Conservation (phyloP, 92 coral and sea anemone genomes). For the Porites lobata region DNA sequence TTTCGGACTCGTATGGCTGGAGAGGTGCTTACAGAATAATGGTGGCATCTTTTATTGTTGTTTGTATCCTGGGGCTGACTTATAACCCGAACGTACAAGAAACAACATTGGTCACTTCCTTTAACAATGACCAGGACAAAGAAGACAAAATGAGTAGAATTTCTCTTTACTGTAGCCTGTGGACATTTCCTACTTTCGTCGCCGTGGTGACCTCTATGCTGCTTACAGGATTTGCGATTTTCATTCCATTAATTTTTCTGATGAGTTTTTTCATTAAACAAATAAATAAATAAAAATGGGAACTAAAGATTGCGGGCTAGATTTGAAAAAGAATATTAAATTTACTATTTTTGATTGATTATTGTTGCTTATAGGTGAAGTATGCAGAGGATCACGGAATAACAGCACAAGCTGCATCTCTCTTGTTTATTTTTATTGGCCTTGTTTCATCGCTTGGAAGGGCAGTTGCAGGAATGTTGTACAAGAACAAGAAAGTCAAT, state of each 20-base stretch:
- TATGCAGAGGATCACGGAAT: too few species aligned
- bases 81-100: constrained; percentile 43
- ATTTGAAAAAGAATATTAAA: too few species aligned
- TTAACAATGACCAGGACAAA: not conserved
- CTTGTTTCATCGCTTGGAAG: too few species aligned
- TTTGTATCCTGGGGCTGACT: constrained; percentile 31
- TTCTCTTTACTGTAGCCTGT: constrained; percentile 34
- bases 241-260: constrained; percentile 24
- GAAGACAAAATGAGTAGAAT: not conserved
- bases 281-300: too few species aligned
- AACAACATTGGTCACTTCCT: not conserved
- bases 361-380: too few species aligned
- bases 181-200: constrained; percentile 17
- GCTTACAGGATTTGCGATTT: constrained; percentile 28
- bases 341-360: too few species aligned
- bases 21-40: constrained; percentile 48
- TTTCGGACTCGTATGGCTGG: constrained; percentile 49
- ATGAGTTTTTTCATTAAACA: not conserved
- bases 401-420: too few species aligned
- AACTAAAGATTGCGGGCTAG: too few species aligned
- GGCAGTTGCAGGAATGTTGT: too few species aligned
- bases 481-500: too few species aligned
- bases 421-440: too few species aligned
- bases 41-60: constrained; percentile 19
- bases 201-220: not conserved